Conservation (phyloP, 2,113 vertebrate genomes). For the Herpetotheres cachinnans region DNA sequence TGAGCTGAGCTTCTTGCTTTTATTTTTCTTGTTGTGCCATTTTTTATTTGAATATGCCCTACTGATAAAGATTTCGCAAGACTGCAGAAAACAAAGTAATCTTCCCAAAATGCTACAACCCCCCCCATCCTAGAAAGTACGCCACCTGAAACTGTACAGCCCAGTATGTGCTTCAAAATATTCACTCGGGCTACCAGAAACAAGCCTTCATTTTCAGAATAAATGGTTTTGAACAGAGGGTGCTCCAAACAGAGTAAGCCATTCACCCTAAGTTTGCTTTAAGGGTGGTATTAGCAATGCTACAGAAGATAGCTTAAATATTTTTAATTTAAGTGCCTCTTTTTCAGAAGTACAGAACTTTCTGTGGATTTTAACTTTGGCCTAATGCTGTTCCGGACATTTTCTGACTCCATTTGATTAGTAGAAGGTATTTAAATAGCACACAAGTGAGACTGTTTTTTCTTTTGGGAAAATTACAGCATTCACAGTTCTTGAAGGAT, state of each 20-base stretch:
- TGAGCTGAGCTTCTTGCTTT: conserved; percentile 66
- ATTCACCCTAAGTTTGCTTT: not conserved
- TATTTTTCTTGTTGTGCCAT: conserved; percentile 68
- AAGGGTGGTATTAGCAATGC: not conserved
- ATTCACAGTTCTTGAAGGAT: not conserved
- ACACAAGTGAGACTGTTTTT: not conserved
- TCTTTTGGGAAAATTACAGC: not conserved
- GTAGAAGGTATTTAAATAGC: not conserved
- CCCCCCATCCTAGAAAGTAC: not conserved
- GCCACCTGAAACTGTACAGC: not conserved
- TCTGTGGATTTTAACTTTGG: not conserved
- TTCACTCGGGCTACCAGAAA: not conserved
- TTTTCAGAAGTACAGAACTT: not conserved
- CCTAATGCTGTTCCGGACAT: not conserved
- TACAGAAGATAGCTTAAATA: not conserved
- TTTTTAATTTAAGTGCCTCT: not conserved
- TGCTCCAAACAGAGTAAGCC: not conserved
- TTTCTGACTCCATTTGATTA: not conserved
- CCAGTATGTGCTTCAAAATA: not conserved
- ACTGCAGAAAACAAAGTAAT: not conserved
- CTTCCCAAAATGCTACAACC: not conserved
- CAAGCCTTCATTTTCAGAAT: not conserved
- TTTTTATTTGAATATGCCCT: conserved; percentile 32
- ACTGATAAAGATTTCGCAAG: not conserved
- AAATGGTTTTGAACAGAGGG: not conserved